These are phyloP conservation scores for Pogonocherus hispidulus DNA, from an alignment of 2,888 invertebrate species.

Conservation along the genomic window DNA sequence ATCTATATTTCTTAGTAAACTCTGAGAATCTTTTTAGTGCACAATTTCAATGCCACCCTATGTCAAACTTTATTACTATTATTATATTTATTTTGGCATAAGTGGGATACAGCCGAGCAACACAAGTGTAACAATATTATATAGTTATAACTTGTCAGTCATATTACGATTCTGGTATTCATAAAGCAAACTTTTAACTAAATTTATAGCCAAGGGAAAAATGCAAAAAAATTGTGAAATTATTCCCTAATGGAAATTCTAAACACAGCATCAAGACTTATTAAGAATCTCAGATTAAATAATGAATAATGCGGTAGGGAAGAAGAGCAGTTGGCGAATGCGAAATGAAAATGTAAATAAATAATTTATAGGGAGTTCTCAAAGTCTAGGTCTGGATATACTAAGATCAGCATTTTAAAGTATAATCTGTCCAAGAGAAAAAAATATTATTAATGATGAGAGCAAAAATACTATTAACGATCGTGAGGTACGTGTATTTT, in stretches of 20 bases:
- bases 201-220: not conserved
- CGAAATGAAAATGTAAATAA: constrained; percentile 11
- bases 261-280: constrained; percentile 4
- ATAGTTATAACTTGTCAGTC: too few relatives aligned
- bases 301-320: not conserved
- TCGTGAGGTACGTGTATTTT: not conserved
- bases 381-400: not conserved
- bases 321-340: not conserved
- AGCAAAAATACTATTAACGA: too few relatives aligned
- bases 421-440: not conserved
- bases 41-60: too few relatives aligned
- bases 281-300: constrained; percentile 7
- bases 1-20: too few relatives aligned
- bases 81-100: too few relatives aligned
- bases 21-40: too few relatives aligned
- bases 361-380: constrained; percentile 11
- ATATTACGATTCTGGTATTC: too few relatives aligned
- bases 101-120: too few relatives aligned
- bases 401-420: not conserved
- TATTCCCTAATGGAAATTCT: not conserved
- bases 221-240: not conserved
- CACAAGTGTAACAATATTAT: too few relatives aligned
- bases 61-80: too few relatives aligned
- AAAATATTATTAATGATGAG: not conserved
- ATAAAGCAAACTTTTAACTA: not conserved